Percentiles rank a stretch among this genome's conserved stretches.
Conservation (phyloP, 2,113 vertebrate species). For the Phrynocephalus versicolor region DNA sequence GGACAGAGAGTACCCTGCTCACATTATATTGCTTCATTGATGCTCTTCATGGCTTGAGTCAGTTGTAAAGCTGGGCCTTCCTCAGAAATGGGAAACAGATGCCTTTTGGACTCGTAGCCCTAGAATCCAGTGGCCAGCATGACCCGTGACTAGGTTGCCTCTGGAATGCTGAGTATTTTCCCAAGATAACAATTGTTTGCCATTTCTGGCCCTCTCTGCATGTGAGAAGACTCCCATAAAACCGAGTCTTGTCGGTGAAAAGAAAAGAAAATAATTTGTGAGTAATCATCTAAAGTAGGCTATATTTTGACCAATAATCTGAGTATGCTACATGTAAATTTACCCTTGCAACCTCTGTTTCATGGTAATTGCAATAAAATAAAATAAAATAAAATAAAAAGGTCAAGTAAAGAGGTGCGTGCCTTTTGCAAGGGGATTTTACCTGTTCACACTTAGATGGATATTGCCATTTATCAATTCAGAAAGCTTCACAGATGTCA, state of each 20-base stretch:
- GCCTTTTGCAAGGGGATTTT: not conserved
- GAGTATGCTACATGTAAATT: not conserved
- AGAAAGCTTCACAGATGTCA: slow-evolving; percentile 39
- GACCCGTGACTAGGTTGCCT: too few relatives aligned
- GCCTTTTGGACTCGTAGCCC: too few relatives aligned
- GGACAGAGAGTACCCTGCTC: not conserved
- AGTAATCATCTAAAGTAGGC: not conserved
- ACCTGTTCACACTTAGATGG: not conserved
- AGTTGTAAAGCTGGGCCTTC: not conserved
- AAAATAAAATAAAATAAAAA: slow-evolving; percentile 34
- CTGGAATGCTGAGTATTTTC: too few relatives aligned
- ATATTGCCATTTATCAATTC: slow-evolving; percentile 20
- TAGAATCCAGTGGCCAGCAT: too few relatives aligned
- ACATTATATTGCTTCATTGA: not conserved
- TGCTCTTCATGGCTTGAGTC: not conserved
- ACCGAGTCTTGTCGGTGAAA: not conserved
- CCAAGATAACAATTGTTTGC: too few relatives aligned
- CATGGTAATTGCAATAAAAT: slow-evolving; percentile 25
- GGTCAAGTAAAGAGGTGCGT: too few relatives aligned
- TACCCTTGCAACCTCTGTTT: not conserved
- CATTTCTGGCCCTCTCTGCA: too few relatives aligned
- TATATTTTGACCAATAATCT: not conserved
- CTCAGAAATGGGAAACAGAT: not conserved
- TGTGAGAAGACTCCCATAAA: slow-evolving; percentile 10
- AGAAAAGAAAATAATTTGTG: not conserved